Conservation (phyloP, 2,797 vertebrate species). For the Natrix natrix region DNA sequence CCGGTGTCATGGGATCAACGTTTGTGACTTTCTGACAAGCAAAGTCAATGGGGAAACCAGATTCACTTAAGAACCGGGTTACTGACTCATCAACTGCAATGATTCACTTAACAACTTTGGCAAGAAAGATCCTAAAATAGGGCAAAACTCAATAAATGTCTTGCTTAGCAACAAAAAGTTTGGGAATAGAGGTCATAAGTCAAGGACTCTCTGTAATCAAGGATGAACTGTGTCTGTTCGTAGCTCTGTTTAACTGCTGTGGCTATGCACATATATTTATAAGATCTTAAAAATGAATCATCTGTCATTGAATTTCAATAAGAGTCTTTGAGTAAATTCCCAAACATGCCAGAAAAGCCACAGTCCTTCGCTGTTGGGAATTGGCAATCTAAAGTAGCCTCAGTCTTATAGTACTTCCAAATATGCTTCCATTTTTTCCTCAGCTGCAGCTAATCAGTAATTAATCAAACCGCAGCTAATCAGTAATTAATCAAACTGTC, state of each 20-base stretch:
- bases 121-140: neutral
- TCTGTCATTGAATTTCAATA: neutral
- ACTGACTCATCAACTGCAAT: neutral
- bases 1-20: too few species aligned
- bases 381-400: neutral
- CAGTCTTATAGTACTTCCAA: neutral
- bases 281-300: neutral
- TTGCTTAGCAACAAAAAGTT: neutral
- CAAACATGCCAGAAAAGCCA: neutral
- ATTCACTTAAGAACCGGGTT: neutral
- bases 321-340: neutral
- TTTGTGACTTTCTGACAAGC: neutral
- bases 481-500: neutral
- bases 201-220: neutral
- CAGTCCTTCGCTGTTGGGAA: neutral
- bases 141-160: neutral
- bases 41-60: neutral
- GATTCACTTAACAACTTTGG: neutral
- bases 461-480: neutral
- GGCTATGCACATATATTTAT: neutral
- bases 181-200: neutral
- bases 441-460: neutral
- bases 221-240: neutral
- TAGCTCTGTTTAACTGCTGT: neutral
- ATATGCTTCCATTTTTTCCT: neutral